Evolutionary conservation across 1,140 invertebrate species (phyloP).

Genomic region (Wiebesia pumilae): DNA sequence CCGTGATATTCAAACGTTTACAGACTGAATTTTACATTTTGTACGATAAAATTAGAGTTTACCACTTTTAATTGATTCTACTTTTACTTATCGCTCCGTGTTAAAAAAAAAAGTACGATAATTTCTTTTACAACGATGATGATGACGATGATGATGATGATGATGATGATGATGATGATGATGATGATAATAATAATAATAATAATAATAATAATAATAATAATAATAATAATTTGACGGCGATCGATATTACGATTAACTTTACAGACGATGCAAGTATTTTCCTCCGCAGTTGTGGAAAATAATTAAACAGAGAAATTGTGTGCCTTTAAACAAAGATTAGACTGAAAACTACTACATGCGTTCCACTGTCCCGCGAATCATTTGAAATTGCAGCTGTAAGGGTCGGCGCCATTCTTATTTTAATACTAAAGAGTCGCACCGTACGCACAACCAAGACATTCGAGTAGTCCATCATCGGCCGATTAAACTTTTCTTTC

Average conservation of each 20-base stretch:
- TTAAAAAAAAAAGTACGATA: not conserved
- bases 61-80: not conserved
- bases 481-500: conserved; percentile 34
- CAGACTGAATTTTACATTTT: not conserved
- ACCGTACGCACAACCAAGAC: conserved; percentile 9
- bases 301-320: not conserved
- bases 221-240: too few species aligned
- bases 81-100: too few species aligned
- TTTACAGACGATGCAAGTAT: not conserved
- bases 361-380: too few species aligned
- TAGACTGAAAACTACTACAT: too few species aligned
- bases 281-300: not conserved
- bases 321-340: not conserved
- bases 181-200: too few species aligned
- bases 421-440: not conserved
- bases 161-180: too few species aligned
- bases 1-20: not conserved
- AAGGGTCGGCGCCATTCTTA: not conserved
- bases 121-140: too few species aligned
- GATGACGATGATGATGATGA: too few species aligned
- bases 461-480: conserved; percentile 27
- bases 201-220: too few species aligned
- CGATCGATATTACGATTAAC: too few species aligned
- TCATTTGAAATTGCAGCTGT: not conserved
- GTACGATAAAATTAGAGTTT: not conserved